Conservation (phyloP, 1,140 invertebrate genomes). For the Drosophila azteca region DNA sequence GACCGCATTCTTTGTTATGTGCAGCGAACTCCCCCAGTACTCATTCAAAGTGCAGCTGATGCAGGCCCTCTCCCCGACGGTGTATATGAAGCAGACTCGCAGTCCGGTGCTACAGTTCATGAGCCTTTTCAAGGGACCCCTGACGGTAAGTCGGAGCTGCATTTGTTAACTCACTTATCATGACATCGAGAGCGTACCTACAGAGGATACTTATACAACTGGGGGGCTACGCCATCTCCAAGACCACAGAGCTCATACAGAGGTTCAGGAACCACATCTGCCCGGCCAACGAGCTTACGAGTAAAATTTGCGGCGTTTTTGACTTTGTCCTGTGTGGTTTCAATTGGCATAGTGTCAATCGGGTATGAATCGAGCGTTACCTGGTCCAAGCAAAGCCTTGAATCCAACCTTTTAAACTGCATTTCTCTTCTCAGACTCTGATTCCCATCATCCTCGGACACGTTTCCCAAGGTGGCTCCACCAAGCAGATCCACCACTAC, state of each 20-base stretch:
- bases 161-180: neutral
- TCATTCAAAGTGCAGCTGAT: slow-evolving; percentile 76
- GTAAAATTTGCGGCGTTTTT: slow-evolving; percentile 38
- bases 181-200: neutral
- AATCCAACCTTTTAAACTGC: neutral
- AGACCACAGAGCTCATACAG: slow-evolving; percentile 20
- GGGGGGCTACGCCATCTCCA: slow-evolving; percentile 42
- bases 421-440: slow-evolving; percentile 29
- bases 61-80: slow-evolving; percentile 87
- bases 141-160: slow-evolving; percentile 23
- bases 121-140: slow-evolving; percentile 46
- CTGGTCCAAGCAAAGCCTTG: no score
- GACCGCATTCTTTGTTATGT: no score
- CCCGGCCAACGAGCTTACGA: neutral
- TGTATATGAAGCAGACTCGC: slow-evolving; percentile 52
- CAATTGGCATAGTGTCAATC: slow-evolving; percentile 45
- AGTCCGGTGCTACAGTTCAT: slow-evolving; percentile 56
- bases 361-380: slow-evolving; percentile 6
- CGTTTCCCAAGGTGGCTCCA: slow-evolving; percentile 43
- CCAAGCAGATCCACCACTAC: slow-evolving; percentile 39
- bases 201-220: slow-evolving; percentile 46
- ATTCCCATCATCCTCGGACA: slow-evolving; percentile 38
- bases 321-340: slow-evolving; percentile 50
- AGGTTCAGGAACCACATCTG: slow-evolving; percentile 52
- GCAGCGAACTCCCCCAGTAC: no score